A percentile compares a stretch with the other conserved stretches of the same genome.
Conservation (phyloP, 2,797 vertebrate species). For the Microctenopoma stevenorrisi region DNA sequence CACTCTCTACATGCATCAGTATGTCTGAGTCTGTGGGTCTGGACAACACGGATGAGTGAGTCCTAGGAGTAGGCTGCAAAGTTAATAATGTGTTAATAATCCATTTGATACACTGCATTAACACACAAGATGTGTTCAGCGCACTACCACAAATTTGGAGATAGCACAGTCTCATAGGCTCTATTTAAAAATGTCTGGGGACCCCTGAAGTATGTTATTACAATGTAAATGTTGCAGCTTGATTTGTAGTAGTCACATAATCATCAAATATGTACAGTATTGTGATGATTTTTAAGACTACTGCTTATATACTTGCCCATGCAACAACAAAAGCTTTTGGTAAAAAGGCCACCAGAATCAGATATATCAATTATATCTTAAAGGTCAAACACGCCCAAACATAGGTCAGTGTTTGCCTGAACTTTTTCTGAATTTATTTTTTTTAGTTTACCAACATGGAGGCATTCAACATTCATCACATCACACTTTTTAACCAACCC, state of each 20-base stretch:
- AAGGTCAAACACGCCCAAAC: slow-evolving; percentile 60
- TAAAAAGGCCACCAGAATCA: slow-evolving; percentile 48
- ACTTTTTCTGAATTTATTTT: slow-evolving; percentile 23
- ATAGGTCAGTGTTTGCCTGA: slow-evolving; percentile 30
- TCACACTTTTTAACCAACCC: slow-evolving; percentile 38
- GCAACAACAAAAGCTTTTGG: slow-evolving; percentile 38
- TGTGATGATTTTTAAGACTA: background rate
- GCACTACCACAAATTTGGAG: too few species aligned
- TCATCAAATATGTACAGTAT: background rate
- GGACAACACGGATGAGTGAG: background rate
- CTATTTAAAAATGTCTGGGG: too few species aligned
- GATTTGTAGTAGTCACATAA: background rate
- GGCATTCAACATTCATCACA: slow-evolving; percentile 54
- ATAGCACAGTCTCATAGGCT: too few species aligned
- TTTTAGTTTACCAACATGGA: slow-evolving; percentile 6
- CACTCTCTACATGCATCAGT: background rate
- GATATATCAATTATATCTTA: slow-evolving; percentile 55
- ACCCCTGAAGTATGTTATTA: too few species aligned
- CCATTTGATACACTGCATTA: too few species aligned
- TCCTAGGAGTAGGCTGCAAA: background rate
- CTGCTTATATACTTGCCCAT: slow-evolving; percentile 2
- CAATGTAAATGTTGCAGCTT: background rate
- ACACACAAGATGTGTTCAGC: too few species aligned
- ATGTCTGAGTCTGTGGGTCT: background rate
- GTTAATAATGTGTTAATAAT: too few species aligned